Evolutionary conservation across 2,888 invertebrate species (phyloP).

Genomic region (Eupithecia abbreviata): DNA sequence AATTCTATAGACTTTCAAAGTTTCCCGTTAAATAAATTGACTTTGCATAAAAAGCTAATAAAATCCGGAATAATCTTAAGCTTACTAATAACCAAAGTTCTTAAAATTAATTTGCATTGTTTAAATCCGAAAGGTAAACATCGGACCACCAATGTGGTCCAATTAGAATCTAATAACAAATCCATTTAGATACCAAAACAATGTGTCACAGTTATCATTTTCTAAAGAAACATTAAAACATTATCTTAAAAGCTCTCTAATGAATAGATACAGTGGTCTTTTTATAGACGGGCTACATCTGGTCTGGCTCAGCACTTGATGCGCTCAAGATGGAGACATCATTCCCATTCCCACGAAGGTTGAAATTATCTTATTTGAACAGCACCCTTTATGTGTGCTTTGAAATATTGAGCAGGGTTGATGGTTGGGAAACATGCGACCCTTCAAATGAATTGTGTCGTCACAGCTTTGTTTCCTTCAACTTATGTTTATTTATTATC

Average conservation of each 20-base stretch:
- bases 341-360: slow-evolving; percentile 56
- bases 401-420: slow-evolving; percentile 18
- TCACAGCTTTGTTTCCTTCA: background rate
- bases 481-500: no score
- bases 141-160: slow-evolving; percentile 19
- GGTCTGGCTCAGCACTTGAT: slow-evolving; percentile 48
- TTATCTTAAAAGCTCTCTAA: slow-evolving; percentile 34
- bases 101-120: slow-evolving; percentile 14
- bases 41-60: slow-evolving; percentile 14
- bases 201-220: slow-evolving; percentile 18
- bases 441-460: background rate
- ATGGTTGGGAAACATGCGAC: slow-evolving; percentile 3
- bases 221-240: slow-evolving; percentile 17
- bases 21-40: slow-evolving; percentile 16
- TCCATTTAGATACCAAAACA: slow-evolving; percentile 22
- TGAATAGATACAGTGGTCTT: slow-evolving; percentile 49
- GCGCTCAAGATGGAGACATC: slow-evolving; percentile 46
- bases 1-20: background rate
- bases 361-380: slow-evolving; percentile 49
- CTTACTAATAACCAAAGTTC: slow-evolving; percentile 7
- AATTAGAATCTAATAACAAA: slow-evolving; percentile 10
- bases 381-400: slow-evolving; percentile 40
- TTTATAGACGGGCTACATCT: slow-evolving; percentile 58
- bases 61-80: slow-evolving; percentile 4
- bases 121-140: background rate